phyloP scores from a whole-genome alignment of 2,113 vertebrate species.

The Microtus ochrogaster region DNA sequence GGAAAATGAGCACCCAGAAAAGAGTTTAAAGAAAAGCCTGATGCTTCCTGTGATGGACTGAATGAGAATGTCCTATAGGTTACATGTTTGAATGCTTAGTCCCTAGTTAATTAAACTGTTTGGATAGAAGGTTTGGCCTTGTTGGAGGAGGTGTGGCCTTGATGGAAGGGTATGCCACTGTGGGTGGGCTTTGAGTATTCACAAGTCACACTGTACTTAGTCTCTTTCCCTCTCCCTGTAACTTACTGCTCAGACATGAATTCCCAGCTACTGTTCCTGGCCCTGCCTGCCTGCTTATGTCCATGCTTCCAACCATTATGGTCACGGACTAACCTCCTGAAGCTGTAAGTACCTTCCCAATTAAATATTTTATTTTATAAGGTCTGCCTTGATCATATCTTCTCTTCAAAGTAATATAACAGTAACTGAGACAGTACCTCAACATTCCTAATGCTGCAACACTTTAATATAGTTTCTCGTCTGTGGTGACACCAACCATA shows the following conservation, averaged over 20 bases:
- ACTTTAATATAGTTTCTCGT: too few species aligned
- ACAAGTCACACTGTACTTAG: not conserved
- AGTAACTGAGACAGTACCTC: not conserved
- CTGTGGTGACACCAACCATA: not conserved
- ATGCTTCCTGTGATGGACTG: too few species aligned
- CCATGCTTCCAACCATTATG: too few species aligned
- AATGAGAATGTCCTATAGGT: not conserved
- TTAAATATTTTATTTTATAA: not conserved
- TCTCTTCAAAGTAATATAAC: not conserved
- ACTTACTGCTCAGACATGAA: not conserved
- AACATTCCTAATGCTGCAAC: not conserved
- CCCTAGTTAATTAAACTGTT: not conserved
- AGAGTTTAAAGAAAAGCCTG: too few species aligned
- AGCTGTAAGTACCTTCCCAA: not conserved
- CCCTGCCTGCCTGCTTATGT: not conserved
- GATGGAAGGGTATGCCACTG: not conserved
- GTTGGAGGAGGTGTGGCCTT: not conserved
- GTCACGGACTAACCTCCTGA: not conserved
- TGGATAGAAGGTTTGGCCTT: not conserved
- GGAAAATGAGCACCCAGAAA: too few species aligned
- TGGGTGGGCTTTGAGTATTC: not conserved
- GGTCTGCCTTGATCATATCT: not conserved
- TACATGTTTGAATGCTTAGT: not conserved
- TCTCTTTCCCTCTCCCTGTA: not conserved
- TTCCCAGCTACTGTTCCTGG: not conserved